Base-by-base conservation (phyloP, 2,888 invertebrate genomes). In the Eudemis profundana region DNA sequence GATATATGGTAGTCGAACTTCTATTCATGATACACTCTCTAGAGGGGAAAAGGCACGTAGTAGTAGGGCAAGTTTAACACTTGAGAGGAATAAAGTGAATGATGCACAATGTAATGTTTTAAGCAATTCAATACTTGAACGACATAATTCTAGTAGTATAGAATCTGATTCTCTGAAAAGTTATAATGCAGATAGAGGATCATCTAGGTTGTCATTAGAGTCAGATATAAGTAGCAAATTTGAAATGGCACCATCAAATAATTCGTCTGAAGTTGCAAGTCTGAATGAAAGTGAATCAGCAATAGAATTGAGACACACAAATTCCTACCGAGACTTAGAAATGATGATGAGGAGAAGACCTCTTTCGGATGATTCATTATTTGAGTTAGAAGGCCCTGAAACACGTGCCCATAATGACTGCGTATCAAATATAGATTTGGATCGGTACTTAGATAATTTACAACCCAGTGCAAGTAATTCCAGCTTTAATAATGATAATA, bases 351-450 rank as follows among this genome's bases (percentile, higher is more conserved):
- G 95, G 75, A 90, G 96, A 54, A 89, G 96, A 70, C 96, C 96
- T 0, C 92, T 96, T 3, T 96, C 96, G 17, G 95, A 96, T 77
- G 95, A 96, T 73, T 95, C 95, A 51, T 87, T 95, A 44, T 95
- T 95, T 77, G 95, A 96, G 78, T 88, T 95, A 46, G 94, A 94
- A 65, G 93, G 94, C 10, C 84, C 94, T 17, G 93, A 93, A 71
- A 92, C 93, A 66, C 91, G 93, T 38, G 90, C 90, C 64, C 89
- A 92, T 36, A 78, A 69, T 72, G 94, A 94, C 40, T 83, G 85
- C 4, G 76, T 87, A 2, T 86, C 91, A 21, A 94, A 93, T 69
- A 90, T 94, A n/a, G 95, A 95, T 77, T 86, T 96, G 54, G 95
- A 96, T 80, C 93, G 93, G 68, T 96, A 95, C 81, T 87, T 96